phyloP scores from a whole-genome alignment of 2,113 vertebrate genomes.

The Ammodytes dubius region DNA sequence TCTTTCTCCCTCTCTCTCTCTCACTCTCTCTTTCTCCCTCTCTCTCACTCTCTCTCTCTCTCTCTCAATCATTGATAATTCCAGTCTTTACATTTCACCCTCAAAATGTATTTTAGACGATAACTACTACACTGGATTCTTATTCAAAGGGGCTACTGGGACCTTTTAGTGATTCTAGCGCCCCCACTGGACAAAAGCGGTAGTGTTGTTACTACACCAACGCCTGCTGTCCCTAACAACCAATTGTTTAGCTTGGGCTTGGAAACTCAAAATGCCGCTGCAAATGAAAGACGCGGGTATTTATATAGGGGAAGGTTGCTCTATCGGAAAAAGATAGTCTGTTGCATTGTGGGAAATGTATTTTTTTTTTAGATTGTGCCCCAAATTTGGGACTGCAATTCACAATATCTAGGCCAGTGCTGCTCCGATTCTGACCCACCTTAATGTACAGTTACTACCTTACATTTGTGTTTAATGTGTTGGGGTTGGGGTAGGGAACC shows the following conservation, averaged over 20 bases:
- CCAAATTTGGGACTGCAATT: not conserved
- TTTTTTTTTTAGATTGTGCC: not conserved
- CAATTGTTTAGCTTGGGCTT: not conserved
- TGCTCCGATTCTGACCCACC: not conserved
- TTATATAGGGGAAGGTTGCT: not conserved
- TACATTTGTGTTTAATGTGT: not conserved
- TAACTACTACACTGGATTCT: conserved; percentile 1
- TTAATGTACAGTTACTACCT: conserved; percentile 18
- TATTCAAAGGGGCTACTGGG: not conserved
- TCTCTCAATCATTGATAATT: conserved; percentile 37
- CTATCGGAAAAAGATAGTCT: not conserved
- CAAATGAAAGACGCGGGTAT: not conserved
- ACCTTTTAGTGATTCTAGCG: too few relatives aligned
- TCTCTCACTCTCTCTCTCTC: too few relatives aligned
- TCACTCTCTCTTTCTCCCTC: too few relatives aligned
- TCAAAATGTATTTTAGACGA: conserved; percentile 21
- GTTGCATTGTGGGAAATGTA: conserved; percentile 34
- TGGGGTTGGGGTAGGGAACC: not conserved
- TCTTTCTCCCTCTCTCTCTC: too few relatives aligned
- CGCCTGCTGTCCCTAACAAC: too few relatives aligned
- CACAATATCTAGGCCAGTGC: not conserved
- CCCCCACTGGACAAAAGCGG: too few relatives aligned
- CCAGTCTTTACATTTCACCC: conserved; percentile 20
- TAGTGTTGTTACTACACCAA: too few relatives aligned
- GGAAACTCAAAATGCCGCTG: not conserved